Evolutionary conservation across 2,888 invertebrate genomes (phyloP), one percentile per base, ranked within the genome.

Genomic region (Drosophila mimica): DNA sequence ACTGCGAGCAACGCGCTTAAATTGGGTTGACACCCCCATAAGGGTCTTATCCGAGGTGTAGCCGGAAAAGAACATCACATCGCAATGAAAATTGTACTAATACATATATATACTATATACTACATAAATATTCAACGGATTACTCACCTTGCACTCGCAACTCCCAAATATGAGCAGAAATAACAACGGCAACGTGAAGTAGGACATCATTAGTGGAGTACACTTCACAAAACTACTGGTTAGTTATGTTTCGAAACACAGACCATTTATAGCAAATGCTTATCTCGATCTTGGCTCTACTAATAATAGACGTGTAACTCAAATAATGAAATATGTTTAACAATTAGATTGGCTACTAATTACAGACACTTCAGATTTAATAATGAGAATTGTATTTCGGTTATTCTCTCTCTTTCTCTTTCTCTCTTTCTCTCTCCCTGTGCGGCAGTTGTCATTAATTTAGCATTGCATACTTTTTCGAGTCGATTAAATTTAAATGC

Each of bases 391-490:
- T 20, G 20, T 15, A 8, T 46, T 46, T 46, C 4, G 38, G 8
- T 3, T 9, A 38, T n/a, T 17, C 17, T 17, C 6, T 20, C 1
- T n/a, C 4, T 34, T 1, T 34, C 11, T 11, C 11, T 11, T 11
- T 15, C 34, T 20, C 20, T 46, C 2, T 7, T 3, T 46, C 3
- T 20, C 4, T 46, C 1, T 20, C 2, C 0, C 8, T 7, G 46
- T 25, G n/a, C n/a, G 25, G 4, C 15, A 31, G 17, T n/a, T 13
- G 13, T 15, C 30, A 13, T 31, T 30, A 13, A 60, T 51, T 60
- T 57, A 33, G 25, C 61, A 56, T 76, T 69, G 74, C 74, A 80
- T 76, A 77, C 81, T 70, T 66, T 70, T 63, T 66, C 17, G 30
- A 46, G 74, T 40, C 59, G 43, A 66, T 63, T 76, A 67, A 71